Evolutionary conservation across 1,140 invertebrate genomes (phyloP).

Genomic region (Drosophila micromelanica): DNA sequence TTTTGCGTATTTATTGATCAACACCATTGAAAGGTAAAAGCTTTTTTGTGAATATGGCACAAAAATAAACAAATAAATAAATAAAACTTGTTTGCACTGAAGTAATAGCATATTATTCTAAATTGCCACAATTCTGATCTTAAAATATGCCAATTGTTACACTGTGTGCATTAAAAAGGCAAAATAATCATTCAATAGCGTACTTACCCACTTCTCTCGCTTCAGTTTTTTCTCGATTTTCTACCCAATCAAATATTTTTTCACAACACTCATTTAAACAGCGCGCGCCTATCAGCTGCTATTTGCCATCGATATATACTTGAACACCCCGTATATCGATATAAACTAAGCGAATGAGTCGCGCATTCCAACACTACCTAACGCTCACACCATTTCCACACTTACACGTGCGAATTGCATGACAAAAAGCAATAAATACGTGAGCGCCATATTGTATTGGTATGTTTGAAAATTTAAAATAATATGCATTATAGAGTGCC

Average conservation of each 20-base stretch:
- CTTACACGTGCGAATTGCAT: constrained; percentile 16
- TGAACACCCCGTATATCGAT: constrained; percentile 22
- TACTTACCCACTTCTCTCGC: constrained; percentile 6
- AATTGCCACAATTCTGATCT: not conserved
- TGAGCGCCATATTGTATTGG: not conserved
- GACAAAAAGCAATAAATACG: not conserved
- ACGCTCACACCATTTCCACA: not conserved
- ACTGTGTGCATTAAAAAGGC: not conserved
- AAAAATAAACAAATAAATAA: not conserved
- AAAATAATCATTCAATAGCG: too few relatives aligned
- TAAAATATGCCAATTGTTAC: not conserved
- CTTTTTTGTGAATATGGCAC: constrained; percentile 8
- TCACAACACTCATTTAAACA: constrained; percentile 17
- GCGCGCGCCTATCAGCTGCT: constrained; percentile 13
- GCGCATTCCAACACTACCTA: not conserved
- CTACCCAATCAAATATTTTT: not conserved
- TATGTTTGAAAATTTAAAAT: not conserved
- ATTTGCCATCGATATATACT: not conserved
- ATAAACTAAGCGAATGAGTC: constrained; percentile 1
- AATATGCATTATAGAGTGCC: not conserved
- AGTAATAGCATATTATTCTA: not conserved
- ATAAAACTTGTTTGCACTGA: not conserved
- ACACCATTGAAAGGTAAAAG: constrained; percentile 39
- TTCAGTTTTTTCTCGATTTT: constrained; percentile 17
- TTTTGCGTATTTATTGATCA: constrained; percentile 25